Conservation (phyloP, 1,140 invertebrate species). For the Thaumetopoea pityocampa region DNA sequence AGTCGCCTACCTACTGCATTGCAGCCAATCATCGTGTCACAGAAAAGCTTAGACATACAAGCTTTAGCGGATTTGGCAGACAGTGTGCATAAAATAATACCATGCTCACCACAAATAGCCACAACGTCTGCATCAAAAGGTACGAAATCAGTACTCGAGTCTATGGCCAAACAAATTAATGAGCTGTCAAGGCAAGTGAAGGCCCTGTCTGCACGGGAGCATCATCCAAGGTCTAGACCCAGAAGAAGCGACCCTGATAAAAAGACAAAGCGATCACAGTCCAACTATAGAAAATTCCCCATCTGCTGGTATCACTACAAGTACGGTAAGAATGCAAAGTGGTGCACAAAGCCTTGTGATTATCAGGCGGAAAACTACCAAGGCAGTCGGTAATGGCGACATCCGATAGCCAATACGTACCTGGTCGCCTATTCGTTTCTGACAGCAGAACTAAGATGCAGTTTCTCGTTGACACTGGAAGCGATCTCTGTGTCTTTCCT, state of each 20-base stretch:
- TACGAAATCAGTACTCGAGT: not conserved
- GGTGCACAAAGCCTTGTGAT: conserved; percentile 20
- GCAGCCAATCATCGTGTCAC: not conserved
- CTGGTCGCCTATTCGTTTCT: conserved; percentile 18
- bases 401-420: conserved; percentile 9
- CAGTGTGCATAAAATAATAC: not conserved
- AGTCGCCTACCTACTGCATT: not conserved
- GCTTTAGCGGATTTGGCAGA: not conserved
- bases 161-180: not conserved
- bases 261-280: conserved; percentile 1
- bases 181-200: not conserved
- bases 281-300: conserved; percentile 6
- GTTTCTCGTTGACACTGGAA: conserved; percentile 9
- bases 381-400: conserved; percentile 21
- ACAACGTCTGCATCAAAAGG: not conserved
- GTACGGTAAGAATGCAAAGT: conserved; percentile 15
- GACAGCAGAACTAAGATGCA: conserved; percentile 10
- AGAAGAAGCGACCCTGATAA: conserved; percentile 1
- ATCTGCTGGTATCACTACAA: conserved; percentile 19
- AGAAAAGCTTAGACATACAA: not conserved
- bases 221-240: not conserved
- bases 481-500: conserved; percentile 15
- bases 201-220: not conserved
- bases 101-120: not conserved
- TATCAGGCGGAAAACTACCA: conserved; percentile 18